phyloP scores from a whole-genome alignment of 2,797 vertebrate genomes.

The Phoebastria nigripes region DNA sequence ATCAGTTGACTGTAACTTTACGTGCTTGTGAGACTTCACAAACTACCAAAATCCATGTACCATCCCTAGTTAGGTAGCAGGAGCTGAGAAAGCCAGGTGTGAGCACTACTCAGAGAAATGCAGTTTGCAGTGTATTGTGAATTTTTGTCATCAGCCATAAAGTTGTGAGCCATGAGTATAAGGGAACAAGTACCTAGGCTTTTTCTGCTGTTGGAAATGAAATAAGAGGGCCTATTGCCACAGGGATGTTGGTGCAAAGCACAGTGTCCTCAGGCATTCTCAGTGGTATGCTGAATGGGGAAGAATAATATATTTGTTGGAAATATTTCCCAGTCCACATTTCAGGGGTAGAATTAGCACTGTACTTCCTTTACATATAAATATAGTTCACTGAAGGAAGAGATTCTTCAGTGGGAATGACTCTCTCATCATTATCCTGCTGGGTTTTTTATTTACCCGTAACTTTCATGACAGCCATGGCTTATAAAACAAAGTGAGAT shows the following conservation, averaged over 20 bases:
- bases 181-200: neutral
- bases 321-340: conserved; percentile 2
- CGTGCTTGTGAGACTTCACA: neutral
- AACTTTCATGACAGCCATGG: neutral
- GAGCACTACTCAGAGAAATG: neutral
- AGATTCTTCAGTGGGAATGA: neutral
- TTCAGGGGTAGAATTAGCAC: neutral
- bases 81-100: neutral
- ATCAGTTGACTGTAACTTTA: neutral
- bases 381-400: neutral
- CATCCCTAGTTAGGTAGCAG: neutral
- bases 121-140: neutral
- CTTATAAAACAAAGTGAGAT: neutral
- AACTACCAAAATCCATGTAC: neutral
- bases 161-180: neutral
- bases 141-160: neutral
- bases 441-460: neutral
- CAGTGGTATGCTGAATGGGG: neutral
- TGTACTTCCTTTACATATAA: conserved; percentile 20
- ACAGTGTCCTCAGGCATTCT: neutral
- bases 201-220: neutral
- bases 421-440: neutral
- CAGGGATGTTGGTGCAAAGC: neutral
- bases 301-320: conserved; percentile 23
- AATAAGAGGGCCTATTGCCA: neutral